Evolutionary conservation across 30 jellyfish, hydroid and myxozoan species (phyloP).

Genomic region (Hydra vulgaris): DNA sequence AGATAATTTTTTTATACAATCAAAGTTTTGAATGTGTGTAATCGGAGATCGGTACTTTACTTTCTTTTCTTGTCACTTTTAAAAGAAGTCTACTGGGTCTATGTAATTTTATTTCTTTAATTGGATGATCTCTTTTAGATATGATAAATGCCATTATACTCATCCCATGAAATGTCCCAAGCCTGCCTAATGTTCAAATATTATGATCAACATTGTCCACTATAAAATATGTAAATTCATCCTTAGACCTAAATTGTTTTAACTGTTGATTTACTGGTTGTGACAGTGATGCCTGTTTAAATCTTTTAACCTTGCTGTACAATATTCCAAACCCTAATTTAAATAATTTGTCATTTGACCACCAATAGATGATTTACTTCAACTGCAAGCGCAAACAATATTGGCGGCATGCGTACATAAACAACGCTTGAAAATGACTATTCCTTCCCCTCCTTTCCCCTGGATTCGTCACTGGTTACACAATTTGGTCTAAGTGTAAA

Average conservation of each 20-base stretch:
- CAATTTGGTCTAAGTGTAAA: too few species aligned
- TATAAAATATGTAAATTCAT: not conserved
- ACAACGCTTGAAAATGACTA: too few species aligned
- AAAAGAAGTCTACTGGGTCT: not conserved
- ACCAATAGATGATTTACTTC: conserved; percentile 5
- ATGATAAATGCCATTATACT: not conserved
- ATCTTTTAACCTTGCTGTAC: not conserved
- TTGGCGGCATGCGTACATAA: too few species aligned
- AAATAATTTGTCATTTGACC: conserved; percentile 3
- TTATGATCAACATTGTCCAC: conserved; percentile 5
- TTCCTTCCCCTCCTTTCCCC: too few species aligned
- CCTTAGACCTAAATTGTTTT: not conserved
- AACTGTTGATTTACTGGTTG: not conserved
- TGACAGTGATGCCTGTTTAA: conserved; percentile 1
- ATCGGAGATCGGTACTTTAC: not conserved
- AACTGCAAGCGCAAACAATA: too few species aligned
- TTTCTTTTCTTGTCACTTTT: conserved; percentile 1
- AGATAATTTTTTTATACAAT: too few species aligned
- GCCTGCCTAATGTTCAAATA: not conserved
- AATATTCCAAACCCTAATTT: not conserved
- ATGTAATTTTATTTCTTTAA: not conserved
- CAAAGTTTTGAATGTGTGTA: not conserved
- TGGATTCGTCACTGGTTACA: too few species aligned
- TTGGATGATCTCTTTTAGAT: not conserved
- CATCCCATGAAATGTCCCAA: too few species aligned